Conservation (phyloP, 2,113 vertebrate species). For the Clarias macrocephalus region DNA sequence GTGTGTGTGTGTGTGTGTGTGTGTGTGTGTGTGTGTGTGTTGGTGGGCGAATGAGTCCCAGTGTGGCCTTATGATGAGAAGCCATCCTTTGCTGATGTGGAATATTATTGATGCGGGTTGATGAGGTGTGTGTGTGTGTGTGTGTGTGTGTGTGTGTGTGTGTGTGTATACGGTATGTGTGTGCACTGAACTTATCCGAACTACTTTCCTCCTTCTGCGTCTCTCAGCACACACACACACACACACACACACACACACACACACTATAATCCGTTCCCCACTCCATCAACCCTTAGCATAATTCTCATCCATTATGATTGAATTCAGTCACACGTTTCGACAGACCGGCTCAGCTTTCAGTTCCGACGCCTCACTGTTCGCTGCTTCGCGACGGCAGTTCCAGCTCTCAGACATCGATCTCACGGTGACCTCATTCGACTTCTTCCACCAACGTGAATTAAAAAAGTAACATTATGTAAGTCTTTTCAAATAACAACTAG, state of each 20-base stretch:
- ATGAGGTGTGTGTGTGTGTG: not conserved
- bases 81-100: slow-evolving; percentile 17
- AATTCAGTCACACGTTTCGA: slow-evolving; percentile 65
- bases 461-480: not conserved
- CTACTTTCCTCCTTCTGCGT: not conserved
- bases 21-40: slow-evolving; percentile 32
- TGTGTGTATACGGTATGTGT: not conserved
- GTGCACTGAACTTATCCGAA: slow-evolving; percentile 24
- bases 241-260: slow-evolving; percentile 36
- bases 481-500: not conserved
- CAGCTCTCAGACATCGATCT: not conserved
- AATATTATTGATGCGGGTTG: slow-evolving; percentile 19
- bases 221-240: not conserved
- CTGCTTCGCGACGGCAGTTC: slow-evolving; percentile 2
- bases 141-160: too few species aligned
- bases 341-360: slow-evolving; percentile 51
- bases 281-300: slow-evolving; percentile 51
- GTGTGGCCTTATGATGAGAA: slow-evolving; percentile 12
- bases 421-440: not conserved
- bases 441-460: not conserved
- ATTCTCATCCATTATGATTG: slow-evolving; percentile 62
- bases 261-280: slow-evolving; percentile 24
- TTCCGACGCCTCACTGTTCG: slow-evolving; percentile 8
- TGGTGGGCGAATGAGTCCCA: slow-evolving; percentile 23
- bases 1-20: slow-evolving; percentile 35